These are phyloP conservation scores for Neomonachus schauinslandi DNA, from an alignment of 2,113 vertebrate genomes.

Conservation along the genomic window DNA sequence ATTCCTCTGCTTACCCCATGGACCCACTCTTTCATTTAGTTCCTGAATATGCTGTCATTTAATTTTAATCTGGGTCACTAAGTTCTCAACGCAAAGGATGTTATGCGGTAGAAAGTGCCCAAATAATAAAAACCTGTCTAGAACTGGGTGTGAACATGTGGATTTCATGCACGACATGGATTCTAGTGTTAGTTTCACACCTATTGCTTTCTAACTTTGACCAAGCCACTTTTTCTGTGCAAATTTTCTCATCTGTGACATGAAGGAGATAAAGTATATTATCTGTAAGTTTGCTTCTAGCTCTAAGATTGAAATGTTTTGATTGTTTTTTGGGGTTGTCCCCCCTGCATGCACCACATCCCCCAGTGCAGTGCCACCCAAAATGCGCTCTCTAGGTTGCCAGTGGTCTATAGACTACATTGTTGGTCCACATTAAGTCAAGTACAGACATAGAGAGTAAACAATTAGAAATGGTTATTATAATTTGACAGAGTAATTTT, in stretches of 20 bases:
- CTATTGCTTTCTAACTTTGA: neutral
- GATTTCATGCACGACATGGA: neutral
- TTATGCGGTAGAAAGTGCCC: neutral
- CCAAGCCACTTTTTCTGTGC: neutral
- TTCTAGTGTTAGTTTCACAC: neutral
- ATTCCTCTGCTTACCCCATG: neutral
- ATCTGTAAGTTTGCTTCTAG: neutral
- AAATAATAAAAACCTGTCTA: neutral
- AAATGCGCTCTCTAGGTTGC: neutral
- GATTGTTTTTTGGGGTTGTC: neutral
- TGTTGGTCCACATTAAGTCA: neutral
- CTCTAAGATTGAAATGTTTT: neutral
- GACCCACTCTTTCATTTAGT: neutral
- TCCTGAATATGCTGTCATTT: neutral
- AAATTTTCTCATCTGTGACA: neutral
- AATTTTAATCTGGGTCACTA: neutral
- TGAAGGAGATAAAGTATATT: neutral
- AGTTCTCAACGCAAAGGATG: neutral
- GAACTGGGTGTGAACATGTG: neutral
- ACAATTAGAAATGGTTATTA: neutral
- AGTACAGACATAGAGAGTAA: neutral
- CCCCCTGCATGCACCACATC: fast-evolving
- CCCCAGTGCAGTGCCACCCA: neutral
- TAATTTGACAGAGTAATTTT: neutral
- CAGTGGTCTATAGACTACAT: fast-evolving